These are phyloP conservation scores for Hydractinia echinata DNA, from an alignment of 30 jellyfish, hydroid and myxozoan species.

Conservation along the genomic window DNA sequence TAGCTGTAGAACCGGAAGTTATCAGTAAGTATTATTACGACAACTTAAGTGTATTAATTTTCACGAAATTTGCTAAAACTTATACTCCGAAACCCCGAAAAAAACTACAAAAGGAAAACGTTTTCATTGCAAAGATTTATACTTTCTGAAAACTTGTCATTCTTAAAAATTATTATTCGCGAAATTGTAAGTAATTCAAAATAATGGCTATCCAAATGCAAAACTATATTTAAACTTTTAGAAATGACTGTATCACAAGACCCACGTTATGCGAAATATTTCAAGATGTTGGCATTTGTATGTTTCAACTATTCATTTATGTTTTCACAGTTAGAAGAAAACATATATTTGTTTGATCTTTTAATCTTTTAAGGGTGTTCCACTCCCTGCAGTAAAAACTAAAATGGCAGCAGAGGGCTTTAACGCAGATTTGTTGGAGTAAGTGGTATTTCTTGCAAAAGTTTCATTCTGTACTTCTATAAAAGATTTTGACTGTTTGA, in stretches of 20 bases:
- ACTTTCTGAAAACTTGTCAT: too few relatives aligned
- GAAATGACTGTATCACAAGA: constrained; percentile 75
- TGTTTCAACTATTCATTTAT: constrained; percentile 14
- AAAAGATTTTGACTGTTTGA: background rate
- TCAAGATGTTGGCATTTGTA: constrained; percentile 59
- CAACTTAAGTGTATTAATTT: too few relatives aligned
- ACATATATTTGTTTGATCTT: background rate
- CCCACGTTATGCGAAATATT: constrained; percentile 70
- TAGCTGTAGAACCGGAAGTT: too few relatives aligned
- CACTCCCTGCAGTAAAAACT: constrained; percentile 58
- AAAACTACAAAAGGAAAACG: too few relatives aligned
- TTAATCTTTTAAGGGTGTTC: constrained; percentile 71
- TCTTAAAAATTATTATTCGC: too few relatives aligned
- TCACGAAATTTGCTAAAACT: too few relatives aligned
- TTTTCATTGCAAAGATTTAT: too few relatives aligned
- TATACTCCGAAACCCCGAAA: too few relatives aligned
- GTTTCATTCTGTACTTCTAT: background rate
- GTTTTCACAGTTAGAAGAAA: background rate
- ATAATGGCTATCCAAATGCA: too few relatives aligned
- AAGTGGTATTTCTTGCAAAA: constrained; percentile 10
- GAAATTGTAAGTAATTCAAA: too few relatives aligned
- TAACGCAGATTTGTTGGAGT: constrained; percentile 75
- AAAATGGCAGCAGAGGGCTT: constrained; percentile 79
- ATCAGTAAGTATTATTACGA: too few relatives aligned
- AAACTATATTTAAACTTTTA: background rate